Percentiles rank a stretch among this genome's conserved stretches.
Conservation (phyloP, 2,113 vertebrate genomes). For the Pogonocichla stellata region DNA sequence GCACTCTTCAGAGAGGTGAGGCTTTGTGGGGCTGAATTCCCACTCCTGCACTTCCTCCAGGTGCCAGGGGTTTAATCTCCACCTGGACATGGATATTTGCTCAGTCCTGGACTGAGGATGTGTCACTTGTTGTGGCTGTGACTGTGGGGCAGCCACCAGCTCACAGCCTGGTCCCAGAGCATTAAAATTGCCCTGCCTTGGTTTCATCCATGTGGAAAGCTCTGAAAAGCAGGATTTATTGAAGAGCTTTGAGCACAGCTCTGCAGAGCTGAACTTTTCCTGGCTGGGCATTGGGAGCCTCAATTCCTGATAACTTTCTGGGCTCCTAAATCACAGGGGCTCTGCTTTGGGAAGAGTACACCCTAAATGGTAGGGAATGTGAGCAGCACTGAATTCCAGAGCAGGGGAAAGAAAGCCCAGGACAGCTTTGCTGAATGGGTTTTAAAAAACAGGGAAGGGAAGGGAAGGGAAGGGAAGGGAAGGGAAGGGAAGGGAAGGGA, state of each 20-base stretch:
- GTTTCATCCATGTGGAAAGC: background rate
- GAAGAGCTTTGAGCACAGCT: background rate
- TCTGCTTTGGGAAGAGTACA: background rate
- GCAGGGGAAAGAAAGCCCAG: background rate
- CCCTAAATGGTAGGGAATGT: background rate
- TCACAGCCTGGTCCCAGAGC: background rate
- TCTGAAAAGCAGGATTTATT: background rate
- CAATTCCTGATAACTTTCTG: background rate
- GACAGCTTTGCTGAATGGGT: background rate
- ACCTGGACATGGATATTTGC: background rate
- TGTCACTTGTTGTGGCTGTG: background rate
- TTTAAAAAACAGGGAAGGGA: background rate
- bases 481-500: too few species aligned
- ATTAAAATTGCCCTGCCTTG: background rate
- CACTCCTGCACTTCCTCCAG: background rate
- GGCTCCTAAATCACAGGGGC: background rate
- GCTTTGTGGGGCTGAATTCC: background rate
- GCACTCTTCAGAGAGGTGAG: conserved; percentile 94
- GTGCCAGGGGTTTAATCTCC: background rate
- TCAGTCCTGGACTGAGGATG: background rate
- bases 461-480: background rate
- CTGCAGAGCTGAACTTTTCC: background rate
- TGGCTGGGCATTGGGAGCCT: background rate
- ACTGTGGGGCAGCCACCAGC: background rate
- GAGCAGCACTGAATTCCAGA: background rate